Base-by-base conservation (phyloP, 2,888 invertebrate genomes). In the Colostygia pectinataria region DNA sequence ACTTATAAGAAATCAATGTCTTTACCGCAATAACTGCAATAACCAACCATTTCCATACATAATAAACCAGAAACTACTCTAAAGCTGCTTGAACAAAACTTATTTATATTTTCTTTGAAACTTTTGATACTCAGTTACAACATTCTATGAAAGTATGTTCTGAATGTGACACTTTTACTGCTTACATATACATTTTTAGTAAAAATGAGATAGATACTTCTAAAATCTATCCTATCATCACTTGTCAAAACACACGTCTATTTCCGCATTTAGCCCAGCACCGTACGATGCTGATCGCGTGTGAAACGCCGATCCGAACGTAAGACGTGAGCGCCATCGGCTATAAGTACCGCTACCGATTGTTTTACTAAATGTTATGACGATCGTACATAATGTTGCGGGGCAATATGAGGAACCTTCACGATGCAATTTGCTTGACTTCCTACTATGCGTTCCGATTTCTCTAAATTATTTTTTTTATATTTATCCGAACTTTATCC, bases 291-390 rank as follows among this genome's bases (percentile, higher is more conserved):
- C 24, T 24, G 57, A 64, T 67, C 68, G 80, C 86, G 85, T 86
- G 86, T 82, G 85, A 83, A 81, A 64, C 69, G 59, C 61, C 67
- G 60, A 63, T 61, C 52, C 52, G 57, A 59, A 27, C 33, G 10
- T 8, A 10, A 40, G 57, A 63, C 87, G 87, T 86, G 88, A 88
- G 73, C 60, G 85, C 88, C 85, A 41, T 57, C 50, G 82, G 88
- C 84, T 48, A 50, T 38, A 40, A 71, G 76, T 80, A 74, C 83
- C 83, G 88, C 87, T 87, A 87, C 87, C 74, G 86, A 83, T 79
- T 76, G 80, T 82, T 80, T 83, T 76, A 65, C 71, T 80, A 81
- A 81, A 76, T 80, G 73, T 74, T 72, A 71, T 71, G 62, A 65
- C 66, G 63, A 65, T 53, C 60, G 57, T 60, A 63, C 55, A 63